Base-by-base conservation (phyloP, 2,113 vertebrate species). In the Gymnarchus niloticus region DNA sequence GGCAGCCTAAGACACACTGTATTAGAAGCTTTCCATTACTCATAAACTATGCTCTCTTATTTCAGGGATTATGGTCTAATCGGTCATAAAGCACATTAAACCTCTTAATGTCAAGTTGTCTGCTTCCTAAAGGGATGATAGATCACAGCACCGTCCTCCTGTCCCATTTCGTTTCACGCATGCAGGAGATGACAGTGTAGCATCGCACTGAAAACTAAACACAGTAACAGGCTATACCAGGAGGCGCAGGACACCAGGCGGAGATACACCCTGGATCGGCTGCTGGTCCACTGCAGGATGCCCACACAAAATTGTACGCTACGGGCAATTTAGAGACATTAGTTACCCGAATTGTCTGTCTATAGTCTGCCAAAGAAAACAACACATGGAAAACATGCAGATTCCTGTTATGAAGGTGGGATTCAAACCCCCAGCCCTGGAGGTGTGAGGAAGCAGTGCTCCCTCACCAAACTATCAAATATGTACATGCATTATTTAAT, bases 21-120 rank as follows among this genome's bases (percentile, higher is more conserved):
- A 73, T 73, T 73, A 41, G 65, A 37, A 73, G 33, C 65, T 73
- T 73, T 73, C 14, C 41, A 73, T 73, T 73, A 73, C 65, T 73
- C 65, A 73, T 69, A 69, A 37, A 37, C 65, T 69, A 69, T 41
- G 19, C 28, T 37, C 33, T 73, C 33, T 8, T 73, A 73, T 73
- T 73, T 0, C 65, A 73, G 33, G 65, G 65, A 73, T 73, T 73
- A 73, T 33, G 41, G 65, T 73, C 65, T 73, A 73, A 73, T 73
- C 65, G 14, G 65, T 33, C 65, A 3, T 73, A 73, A 73, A 73
- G 37, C 33, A 41, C 65, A 41, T 73, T 73, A 73, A 73, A 73
- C 33, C 65, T 73, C 65, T 73, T 73, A 73, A 73, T 41, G 65
- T 73, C 65, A 73, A 73, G 19, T n/a, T 73, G 65, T 73, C 65